Evolutionary conservation across 1,140 invertebrate species (phyloP).

Genomic region (Drosophila lacteicornis): DNA sequence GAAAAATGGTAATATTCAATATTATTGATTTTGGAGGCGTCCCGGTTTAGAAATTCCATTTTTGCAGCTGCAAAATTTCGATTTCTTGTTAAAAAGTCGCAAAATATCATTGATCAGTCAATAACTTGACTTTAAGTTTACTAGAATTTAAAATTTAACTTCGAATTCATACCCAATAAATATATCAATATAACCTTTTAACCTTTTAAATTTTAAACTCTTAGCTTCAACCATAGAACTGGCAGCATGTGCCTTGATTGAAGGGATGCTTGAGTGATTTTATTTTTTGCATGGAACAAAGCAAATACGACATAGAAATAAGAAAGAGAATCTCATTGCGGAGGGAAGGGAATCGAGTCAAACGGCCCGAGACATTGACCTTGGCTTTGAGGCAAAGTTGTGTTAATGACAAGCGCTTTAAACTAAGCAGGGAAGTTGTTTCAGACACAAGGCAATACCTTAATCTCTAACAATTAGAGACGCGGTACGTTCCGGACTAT

Average conservation of each 20-base stretch:
- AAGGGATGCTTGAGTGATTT: slow-evolving; percentile 65
- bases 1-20: not conserved
- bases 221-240: not conserved
- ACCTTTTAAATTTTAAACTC: not conserved
- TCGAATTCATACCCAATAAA: too few species aligned
- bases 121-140: too few species aligned
- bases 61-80: too few species aligned
- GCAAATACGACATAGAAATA: slow-evolving; percentile 6
- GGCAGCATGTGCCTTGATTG: slow-evolving; percentile 59
- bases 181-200: too few species aligned
- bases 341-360: slow-evolving; percentile 1
- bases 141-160: too few species aligned
- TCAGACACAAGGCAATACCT: not conserved
- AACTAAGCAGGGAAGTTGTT: too few species aligned
- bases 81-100: too few species aligned
- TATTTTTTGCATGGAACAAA: slow-evolving; percentile 26
- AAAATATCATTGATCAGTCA: too few species aligned
- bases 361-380: slow-evolving; percentile 16
- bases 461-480: not conserved
- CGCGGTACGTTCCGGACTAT: not conserved
- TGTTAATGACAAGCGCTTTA: slow-evolving; percentile 3
- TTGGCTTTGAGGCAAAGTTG: slow-evolving; percentile 11
- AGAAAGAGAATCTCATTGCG: not conserved
- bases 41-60: too few species aligned
- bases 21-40: not conserved